A percentile compares a stretch with the other conserved stretches of the same genome.
Conservation (phyloP, 2,797 vertebrate genomes). For the Fistularia commersonii region DNA sequence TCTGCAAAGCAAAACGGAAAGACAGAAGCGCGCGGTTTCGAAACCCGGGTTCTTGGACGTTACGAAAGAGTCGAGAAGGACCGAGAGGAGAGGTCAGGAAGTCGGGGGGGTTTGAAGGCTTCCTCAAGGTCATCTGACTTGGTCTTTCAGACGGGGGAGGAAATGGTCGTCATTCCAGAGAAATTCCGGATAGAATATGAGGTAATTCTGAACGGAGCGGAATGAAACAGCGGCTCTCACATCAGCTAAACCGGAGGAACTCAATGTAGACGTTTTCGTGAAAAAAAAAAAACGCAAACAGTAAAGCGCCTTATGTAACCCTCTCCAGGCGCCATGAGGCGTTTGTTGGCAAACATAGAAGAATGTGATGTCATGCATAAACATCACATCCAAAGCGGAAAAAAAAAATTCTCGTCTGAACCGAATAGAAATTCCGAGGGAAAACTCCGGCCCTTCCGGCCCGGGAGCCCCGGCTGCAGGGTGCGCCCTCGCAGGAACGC, state of each 20-base stretch:
- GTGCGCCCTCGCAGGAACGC: background rate
- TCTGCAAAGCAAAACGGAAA: no score
- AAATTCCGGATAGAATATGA: constrained; percentile 37
- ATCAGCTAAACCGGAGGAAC: no score
- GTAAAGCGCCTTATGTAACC: constrained; percentile 4
- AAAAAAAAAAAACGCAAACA: no score
- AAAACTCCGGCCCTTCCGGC: constrained; percentile 36
- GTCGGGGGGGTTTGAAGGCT: constrained; percentile 22
- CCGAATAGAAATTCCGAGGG: constrained; percentile 53
- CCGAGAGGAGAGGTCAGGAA: constrained; percentile 18
- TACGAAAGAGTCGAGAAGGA: no score
- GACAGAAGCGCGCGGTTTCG: no score
- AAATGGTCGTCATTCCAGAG: constrained; percentile 48
- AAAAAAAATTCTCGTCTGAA: constrained; percentile 15
- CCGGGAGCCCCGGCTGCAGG: constrained; percentile 25
- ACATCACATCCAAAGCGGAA: constrained; percentile 23
- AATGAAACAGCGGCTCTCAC: background rate
- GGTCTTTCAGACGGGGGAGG: constrained; percentile 27
- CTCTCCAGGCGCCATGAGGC: background rate
- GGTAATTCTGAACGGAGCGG: background rate
- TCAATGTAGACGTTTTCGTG: no score
- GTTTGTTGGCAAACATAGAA: constrained; percentile 9
- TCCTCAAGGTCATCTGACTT: constrained; percentile 16
- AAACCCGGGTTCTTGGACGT: no score
- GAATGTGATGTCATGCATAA: constrained; percentile 6